Evolutionary conservation across 1,140 invertebrate species (phyloP), one percentile per base, ranked within the genome.

Genomic region (Lordiphosa mommai): DNA sequence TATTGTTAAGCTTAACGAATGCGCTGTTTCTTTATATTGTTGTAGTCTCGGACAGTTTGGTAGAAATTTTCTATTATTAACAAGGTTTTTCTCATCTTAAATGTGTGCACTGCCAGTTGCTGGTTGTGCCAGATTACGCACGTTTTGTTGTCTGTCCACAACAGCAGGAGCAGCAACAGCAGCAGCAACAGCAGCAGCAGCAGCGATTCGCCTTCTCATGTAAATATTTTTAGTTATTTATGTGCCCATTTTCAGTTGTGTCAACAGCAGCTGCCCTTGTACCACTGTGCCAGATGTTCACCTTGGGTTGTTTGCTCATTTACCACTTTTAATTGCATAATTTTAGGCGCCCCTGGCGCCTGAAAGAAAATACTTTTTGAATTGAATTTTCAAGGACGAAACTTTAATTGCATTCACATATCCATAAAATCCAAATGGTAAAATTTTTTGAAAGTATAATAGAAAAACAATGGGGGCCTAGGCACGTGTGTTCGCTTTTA

Each of bases 251-350:
- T 82, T 82, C 43, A 67, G 67, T 53, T 72, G 34, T 68, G 55
- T 58, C 59, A 77, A 84, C 76, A 84, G 41, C 34, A 67, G 37
- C 12, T 38, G 36, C 38, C 20, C 37, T 8, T 5, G 30, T 44
- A 13, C 12, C 44, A 13, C 14, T 23, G 33, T 30, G 48, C 23
- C 23, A 27, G 23, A 6, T 27, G 23, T 27, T 17, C 17, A 10
- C 50, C 40, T 52, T 59, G 55, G 47, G 32, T 64, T 79, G 76
- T 79, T 79, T 79, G 74, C 60, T 64, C 72, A 84, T 80, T 77
- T 84, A 52, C 59, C 61, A 57, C 52, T 76, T 61, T 84, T 77
- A 84, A 82, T 82, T 82, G 77, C 76, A 82, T 84, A 82, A 82
- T 82, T 82, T 84, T 58, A 63, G 57, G 49, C 47, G 23, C 40